Conservation (phyloP, 2,888 invertebrate genomes). For the Lysandra coridon region DNA sequence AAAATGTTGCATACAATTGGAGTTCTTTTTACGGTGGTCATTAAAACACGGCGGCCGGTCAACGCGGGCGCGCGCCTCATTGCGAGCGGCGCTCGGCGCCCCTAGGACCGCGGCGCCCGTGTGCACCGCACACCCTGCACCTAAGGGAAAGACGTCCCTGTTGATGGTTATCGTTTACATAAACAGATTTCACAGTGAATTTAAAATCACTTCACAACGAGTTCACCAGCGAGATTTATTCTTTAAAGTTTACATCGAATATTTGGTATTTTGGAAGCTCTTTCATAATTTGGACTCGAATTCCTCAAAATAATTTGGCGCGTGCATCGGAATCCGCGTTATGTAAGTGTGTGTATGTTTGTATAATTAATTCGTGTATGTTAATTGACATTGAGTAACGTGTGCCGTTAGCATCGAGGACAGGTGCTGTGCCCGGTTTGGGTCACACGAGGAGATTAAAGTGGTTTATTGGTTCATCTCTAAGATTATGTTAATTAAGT, state of each 20-base stretch:
- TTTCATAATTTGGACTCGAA: background rate
- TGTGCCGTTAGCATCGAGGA: conserved; percentile 44
- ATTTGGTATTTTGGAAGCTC: background rate
- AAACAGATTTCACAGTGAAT: background rate
- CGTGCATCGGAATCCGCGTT: conserved; percentile 12
- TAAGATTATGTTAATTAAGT: background rate
- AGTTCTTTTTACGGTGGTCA: too few species aligned
- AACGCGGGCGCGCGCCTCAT: too few species aligned
- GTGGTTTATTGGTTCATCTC: background rate
- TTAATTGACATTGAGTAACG: conserved; percentile 32
- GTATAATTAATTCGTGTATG: conserved; percentile 21
- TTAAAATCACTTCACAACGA: background rate
- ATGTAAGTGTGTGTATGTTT: conserved; percentile 4
- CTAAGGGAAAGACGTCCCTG: background rate
- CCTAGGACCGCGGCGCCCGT: too few species aligned
- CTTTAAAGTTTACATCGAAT: background rate
- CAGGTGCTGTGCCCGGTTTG: conserved; percentile 33
- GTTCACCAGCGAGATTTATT: background rate
- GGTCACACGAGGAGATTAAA: background rate
- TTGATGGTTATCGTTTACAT: background rate
- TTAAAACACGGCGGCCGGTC: too few species aligned
- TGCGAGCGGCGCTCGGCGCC: too few species aligned
- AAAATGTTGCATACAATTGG: too few species aligned
- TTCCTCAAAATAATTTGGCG: background rate
- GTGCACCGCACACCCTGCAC: too few species aligned